Percentiles rank a stretch among this genome's conserved stretches.
Conservation (phyloP, 2,113 vertebrate genomes). For the Corynorhinus townsendii region DNA sequence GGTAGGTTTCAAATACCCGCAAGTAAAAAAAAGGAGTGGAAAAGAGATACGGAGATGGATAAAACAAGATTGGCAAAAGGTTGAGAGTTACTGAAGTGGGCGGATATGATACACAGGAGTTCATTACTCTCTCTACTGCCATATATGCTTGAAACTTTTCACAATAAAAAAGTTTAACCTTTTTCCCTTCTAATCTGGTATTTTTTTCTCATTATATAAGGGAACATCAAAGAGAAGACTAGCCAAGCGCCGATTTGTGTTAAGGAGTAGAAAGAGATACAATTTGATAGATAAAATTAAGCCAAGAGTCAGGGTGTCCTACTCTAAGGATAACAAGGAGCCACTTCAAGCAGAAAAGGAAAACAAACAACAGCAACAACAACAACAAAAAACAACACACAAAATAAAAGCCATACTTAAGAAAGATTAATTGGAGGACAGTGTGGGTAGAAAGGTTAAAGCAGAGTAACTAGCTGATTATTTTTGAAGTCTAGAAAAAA, state of each 20-base stretch:
- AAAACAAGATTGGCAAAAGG: neutral
- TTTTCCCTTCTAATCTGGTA: neutral
- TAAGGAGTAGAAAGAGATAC: slow-evolving; percentile 11
- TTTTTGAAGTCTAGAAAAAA: neutral
- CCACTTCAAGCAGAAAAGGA: slow-evolving; percentile 33
- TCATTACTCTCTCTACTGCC: neutral
- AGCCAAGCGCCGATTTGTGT: slow-evolving; percentile 13
- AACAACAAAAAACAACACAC: neutral
- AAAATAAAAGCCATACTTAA: slow-evolving; percentile 4
- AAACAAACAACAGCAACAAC: too few relatives aligned
- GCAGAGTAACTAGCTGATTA: neutral
- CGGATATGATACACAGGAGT: neutral
- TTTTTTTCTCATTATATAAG: slow-evolving; percentile 36
- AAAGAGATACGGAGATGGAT: neutral
- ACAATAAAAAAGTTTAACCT: neutral
- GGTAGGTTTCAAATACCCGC: neutral
- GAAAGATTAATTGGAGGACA: neutral
- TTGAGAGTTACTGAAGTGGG: neutral
- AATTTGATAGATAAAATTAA: slow-evolving; percentile 30
- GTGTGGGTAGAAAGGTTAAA: neutral
- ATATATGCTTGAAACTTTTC: slow-evolving; percentile 10
- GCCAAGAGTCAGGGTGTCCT: slow-evolving; percentile 18
- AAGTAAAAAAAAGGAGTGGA: neutral
- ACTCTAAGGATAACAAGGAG: slow-evolving; percentile 11
- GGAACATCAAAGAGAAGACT: neutral